A percentile compares a stretch with the other conserved stretches of the same genome.
phyloP scores from a whole-genome alignment of 2,888 invertebrate genomes.

The Perizoma affinitatum region DNA sequence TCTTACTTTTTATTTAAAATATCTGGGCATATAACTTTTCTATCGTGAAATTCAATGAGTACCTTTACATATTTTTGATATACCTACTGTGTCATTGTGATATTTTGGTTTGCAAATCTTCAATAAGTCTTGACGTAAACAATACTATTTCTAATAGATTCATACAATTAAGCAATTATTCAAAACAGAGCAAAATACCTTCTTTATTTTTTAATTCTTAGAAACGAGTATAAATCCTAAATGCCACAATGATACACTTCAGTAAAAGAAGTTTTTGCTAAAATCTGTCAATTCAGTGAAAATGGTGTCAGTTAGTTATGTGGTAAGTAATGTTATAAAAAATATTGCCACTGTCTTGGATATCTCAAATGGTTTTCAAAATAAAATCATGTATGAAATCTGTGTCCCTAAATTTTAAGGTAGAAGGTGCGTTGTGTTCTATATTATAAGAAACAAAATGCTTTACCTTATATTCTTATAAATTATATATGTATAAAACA shows the following conservation, averaged over 20 bases:
- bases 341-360: slow-evolving; percentile 64
- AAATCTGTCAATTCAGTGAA: slow-evolving; percentile 79
- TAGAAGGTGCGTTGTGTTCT: slow-evolving; percentile 79
- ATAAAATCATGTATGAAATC: slow-evolving; percentile 67
- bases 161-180: too few relatives aligned
- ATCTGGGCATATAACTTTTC: slow-evolving; percentile 67
- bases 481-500: slow-evolving; percentile 73
- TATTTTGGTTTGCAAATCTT: slow-evolving; percentile 24
- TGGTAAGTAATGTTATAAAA: slow-evolving; percentile 64
- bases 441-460: slow-evolving; percentile 77
- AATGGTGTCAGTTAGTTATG: slow-evolving; percentile 75
- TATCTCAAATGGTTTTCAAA: slow-evolving; percentile 65
- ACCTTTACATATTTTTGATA: slow-evolving; percentile 42
- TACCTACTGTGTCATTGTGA: slow-evolving; percentile 38
- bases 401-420: slow-evolving; percentile 68
- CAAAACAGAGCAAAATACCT: too few relatives aligned
- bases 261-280: slow-evolving; percentile 57
- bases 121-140: neutral
- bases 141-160: too few relatives aligned
- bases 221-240: slow-evolving; percentile 15
- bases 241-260: slow-evolving; percentile 63
- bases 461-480: slow-evolving; percentile 84
- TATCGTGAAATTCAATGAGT: slow-evolving; percentile 45
- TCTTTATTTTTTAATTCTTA: neutral
- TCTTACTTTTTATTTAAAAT: slow-evolving; percentile 70